Evolutionary conservation across 1,140 invertebrate genomes (phyloP), one percentile per base, ranked within the genome.

Genomic region (Hormaphis cornu): DNA sequence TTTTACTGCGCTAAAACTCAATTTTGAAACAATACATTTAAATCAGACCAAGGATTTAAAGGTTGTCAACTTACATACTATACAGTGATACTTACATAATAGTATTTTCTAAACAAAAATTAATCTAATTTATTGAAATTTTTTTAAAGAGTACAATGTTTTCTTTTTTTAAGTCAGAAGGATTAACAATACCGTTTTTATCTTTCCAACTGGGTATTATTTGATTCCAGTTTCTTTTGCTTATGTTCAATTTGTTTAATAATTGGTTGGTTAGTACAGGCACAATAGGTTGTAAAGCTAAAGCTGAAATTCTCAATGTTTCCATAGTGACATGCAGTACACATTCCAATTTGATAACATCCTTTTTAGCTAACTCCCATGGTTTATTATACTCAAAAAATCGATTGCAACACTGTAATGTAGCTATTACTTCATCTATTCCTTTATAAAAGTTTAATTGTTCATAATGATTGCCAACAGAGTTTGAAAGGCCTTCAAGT

Each of bases 381-480:
- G 95, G 95, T 77, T 89, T 86, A 69, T 88, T 82, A 7, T 85
- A 79, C 73, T 96, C 86, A 71, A 98, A 86, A 82, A 97, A 91
- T 70, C 84, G 79, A 82, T 99, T 98, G 1, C 89, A 85, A 30
- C 82, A 78, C 75, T 89, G 86, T 9, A 97, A 78, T 4, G 84
- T 81, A 26, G 79, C 77, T 78, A 97, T 89, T 0, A 91, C 83
- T 1, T 79, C 78, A 75, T 96, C 91, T 0, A 93, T 84, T 0
- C 83, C 92, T 78, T 87, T 87, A 80, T 95, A 91, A 76, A 95
- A 89, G 74, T 92, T 85, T 75, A 87, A 88, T 42, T 88, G 81
- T 58, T 84, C 79, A 77, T 92, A 98, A 78, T 88, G 82, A 18
- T 80, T 56, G 69, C 80, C 76, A 66, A 87, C 86, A 28, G 76